A percentile compares a stretch with the other conserved stretches of the same genome.
Evolutionary conservation across 2,797 vertebrate species (phyloP).

Genomic region (Parambassis ranga): DNA sequence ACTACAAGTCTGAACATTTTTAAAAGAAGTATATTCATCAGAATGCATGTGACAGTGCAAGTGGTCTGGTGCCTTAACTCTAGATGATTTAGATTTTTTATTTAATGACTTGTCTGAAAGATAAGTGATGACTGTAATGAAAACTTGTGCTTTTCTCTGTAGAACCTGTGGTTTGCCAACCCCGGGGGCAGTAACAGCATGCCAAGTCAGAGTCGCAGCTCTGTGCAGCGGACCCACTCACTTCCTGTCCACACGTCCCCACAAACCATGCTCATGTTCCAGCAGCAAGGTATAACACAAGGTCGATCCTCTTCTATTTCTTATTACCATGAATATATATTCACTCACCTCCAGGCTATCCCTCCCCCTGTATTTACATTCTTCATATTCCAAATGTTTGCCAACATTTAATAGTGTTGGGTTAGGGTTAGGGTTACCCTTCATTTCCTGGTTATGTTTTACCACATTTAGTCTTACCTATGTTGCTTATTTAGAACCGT

Average conservation of each 20-base stretch:
- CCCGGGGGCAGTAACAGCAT: slow-evolving; percentile 96
- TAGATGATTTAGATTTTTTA: slow-evolving; percentile 2
- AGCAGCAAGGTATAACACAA: slow-evolving; percentile 85
- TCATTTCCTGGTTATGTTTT: background rate
- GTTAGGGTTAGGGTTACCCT: no score
- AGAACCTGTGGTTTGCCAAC: slow-evolving; percentile 95
- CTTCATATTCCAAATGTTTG: background rate
- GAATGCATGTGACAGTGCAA: background rate
- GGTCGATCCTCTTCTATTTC: background rate
- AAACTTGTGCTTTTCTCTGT: slow-evolving; percentile 34
- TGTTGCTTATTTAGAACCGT: background rate
- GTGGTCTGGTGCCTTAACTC: slow-evolving; percentile 7
- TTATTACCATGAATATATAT: background rate
- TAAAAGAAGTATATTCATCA: no score
- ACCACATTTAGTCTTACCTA: background rate
- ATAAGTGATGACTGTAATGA: slow-evolving; percentile 27
- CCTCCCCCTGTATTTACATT: background rate
- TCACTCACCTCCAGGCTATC: background rate
- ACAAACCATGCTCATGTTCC: slow-evolving; percentile 95
- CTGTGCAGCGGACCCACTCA: slow-evolving; percentile 93
- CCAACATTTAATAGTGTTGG: background rate
- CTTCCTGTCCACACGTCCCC: slow-evolving; percentile 95
- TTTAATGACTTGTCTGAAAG: slow-evolving; percentile 16
- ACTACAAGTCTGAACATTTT: no score
- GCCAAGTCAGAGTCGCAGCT: slow-evolving; percentile 94